phyloP scores from a whole-genome alignment of 2,113 vertebrate species.

The Indicator indicator region DNA sequence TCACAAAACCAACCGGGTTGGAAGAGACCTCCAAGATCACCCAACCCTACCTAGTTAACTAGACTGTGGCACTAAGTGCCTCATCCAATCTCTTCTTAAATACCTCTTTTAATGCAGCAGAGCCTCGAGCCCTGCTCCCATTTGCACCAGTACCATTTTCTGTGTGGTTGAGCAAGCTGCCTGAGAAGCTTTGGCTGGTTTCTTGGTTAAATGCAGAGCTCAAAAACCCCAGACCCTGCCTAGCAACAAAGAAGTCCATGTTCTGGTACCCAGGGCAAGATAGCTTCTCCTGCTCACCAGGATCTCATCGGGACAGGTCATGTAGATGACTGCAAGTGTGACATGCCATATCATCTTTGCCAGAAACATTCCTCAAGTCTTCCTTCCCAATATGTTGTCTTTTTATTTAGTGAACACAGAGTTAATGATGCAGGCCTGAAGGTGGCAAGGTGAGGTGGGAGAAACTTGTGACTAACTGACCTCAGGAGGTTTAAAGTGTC shows the following conservation, averaged over 20 bases:
- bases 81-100: neutral
- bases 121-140: neutral
- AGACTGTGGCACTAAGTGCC: too few relatives aligned
- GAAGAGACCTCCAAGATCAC: too few relatives aligned
- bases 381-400: rapidly evolving
- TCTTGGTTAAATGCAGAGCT: rapidly evolving
- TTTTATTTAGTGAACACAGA: rapidly evolving
- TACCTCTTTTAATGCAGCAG: neutral
- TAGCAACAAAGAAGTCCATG: neutral
- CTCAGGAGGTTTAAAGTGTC: neutral
- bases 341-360: rapidly evolving
- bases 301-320: rapidly evolving
- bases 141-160: neutral
- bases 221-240: neutral
- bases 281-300: neutral
- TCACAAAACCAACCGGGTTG: too few relatives aligned
- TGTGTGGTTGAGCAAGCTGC: neutral
- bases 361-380: neutral
- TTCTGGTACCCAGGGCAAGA: neutral
- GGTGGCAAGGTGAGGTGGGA: neutral
- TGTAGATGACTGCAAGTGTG: rapidly evolving
- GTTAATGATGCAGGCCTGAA: neutral
- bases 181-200: neutral
- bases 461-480: neutral
- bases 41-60: too few relatives aligned